Evolutionary conservation across 2,113 vertebrate genomes (phyloP).

Genomic region (Stegostoma tigrinum): DNA sequence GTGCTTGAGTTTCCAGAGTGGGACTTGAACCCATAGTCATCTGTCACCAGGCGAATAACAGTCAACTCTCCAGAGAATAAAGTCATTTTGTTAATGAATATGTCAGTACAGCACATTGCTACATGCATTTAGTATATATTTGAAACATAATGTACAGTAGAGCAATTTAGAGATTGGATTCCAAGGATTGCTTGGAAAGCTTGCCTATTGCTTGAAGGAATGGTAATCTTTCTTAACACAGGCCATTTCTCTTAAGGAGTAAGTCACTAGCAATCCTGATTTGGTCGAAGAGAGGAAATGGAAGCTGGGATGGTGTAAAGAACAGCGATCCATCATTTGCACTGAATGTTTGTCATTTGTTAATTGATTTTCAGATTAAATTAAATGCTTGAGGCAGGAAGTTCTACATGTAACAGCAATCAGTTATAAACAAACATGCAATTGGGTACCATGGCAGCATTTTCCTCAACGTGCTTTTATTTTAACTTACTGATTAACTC

Average conservation of each 20-base stretch:
- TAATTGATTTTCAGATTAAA: constrained; percentile 38
- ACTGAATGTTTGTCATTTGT: constrained; percentile 15
- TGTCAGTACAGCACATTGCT: neutral
- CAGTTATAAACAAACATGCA: constrained; percentile 31
- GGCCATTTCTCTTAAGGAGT: neutral
- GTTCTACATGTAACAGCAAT: constrained; percentile 14
- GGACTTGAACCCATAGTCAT: neutral
- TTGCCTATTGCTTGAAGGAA: neutral
- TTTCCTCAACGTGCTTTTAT: neutral
- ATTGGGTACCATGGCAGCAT: neutral
- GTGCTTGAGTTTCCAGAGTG: neutral
- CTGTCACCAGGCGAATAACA: neutral
- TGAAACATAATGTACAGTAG: neutral
- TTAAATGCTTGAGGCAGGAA: neutral
- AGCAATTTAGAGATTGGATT: neutral
- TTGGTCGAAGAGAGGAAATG: neutral
- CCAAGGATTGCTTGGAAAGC: neutral
- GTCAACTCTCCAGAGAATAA: neutral
- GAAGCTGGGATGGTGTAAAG: neutral
- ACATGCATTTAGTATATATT: neutral
- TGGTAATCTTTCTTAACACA: neutral
- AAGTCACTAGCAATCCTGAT: neutral
- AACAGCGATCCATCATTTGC: constrained; percentile 21
- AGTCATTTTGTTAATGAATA: neutral
- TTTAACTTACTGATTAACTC: neutral